Evolutionary conservation across 2,888 invertebrate species (phyloP), one percentile per base, ranked within the genome.

Genomic region (Amblyjoppa fuscipennis): DNA sequence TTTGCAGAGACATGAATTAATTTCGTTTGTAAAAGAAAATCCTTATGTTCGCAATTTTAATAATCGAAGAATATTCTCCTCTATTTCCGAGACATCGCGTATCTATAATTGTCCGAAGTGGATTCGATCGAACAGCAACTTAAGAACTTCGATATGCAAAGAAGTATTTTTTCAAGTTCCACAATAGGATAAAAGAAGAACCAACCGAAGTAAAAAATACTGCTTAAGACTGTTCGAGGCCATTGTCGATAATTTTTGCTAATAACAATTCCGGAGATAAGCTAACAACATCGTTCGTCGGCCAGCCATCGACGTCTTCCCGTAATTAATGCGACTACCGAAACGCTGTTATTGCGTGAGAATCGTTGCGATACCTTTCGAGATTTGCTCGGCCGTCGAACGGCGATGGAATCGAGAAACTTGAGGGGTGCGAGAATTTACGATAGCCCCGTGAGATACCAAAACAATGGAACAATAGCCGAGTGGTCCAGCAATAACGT

Each of bases 401-500:
- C 31, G 59, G 25, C 5, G 6, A 3, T 16, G 16, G 64, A 64
- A 2, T 28, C 64, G 28, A 16, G 31, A 31, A 16, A 16, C 31
- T 5, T 31, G 38, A 64, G 61, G 76, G 69, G 71, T 49, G 64
- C 71, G 66, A 76, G 68, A 79, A 79, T 82, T 82, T 85, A 82
- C 71, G 79, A 82, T 82, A 85, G 75, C 75, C 82, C 59, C 74
- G 66, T 38, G 71, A 85, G 83, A 85, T 85, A 83, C 71, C 38
- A 38, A 73, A 70, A 85, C 85, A 85, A 85, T 85, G 56, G 83
- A 85, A 85, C 85, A 85, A 85, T 85, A 45, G 76, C 31, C 77
- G 81, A 81, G 73, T 81, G 81, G 79, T 82, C 79, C 85, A 82
- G 79, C 85, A 74, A 64, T 64, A 64, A 34, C 78, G 66, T 74